Percentiles rank a stretch among this genome's conserved stretches.
Conservation (phyloP, 2,113 vertebrate genomes). For the Chunga burmeisteri region DNA sequence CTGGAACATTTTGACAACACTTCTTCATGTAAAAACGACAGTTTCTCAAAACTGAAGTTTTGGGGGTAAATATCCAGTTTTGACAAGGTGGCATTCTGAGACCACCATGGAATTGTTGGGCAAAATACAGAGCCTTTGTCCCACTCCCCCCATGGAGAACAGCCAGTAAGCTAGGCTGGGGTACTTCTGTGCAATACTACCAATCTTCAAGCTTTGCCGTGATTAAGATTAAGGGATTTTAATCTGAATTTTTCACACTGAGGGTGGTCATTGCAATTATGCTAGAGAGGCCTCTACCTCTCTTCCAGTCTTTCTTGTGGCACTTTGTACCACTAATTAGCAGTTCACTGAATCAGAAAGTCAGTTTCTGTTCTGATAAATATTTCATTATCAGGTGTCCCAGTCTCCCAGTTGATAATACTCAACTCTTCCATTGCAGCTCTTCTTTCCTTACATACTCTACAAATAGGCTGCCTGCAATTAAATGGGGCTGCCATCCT, state of each 20-base stretch:
- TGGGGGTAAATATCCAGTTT: background rate
- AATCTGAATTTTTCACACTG: background rate
- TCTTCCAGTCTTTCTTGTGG: background rate
- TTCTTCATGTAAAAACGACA: background rate
- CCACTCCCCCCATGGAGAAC: background rate
- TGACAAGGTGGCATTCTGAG: background rate
- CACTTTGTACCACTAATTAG: background rate
- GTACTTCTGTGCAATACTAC: too few relatives aligned
- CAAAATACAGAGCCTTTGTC: background rate
- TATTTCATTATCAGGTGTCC: background rate
- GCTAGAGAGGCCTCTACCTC: background rate
- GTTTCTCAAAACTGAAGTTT: background rate
- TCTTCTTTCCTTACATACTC: background rate
- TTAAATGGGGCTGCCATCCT: background rate
- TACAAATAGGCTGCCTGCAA: background rate
- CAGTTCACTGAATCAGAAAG: background rate
- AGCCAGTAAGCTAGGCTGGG: too few relatives aligned
- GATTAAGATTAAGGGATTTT: background rate
- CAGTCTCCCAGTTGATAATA: background rate
- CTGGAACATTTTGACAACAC: background rate
- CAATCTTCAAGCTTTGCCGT: background rate
- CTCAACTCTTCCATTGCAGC: background rate
- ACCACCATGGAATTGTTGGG: background rate
- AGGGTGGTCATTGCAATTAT: background rate
- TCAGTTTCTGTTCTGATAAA: background rate